Evolutionary conservation across 2,113 vertebrate species (phyloP).

Genomic region (Neofelis nebulosa): DNA sequence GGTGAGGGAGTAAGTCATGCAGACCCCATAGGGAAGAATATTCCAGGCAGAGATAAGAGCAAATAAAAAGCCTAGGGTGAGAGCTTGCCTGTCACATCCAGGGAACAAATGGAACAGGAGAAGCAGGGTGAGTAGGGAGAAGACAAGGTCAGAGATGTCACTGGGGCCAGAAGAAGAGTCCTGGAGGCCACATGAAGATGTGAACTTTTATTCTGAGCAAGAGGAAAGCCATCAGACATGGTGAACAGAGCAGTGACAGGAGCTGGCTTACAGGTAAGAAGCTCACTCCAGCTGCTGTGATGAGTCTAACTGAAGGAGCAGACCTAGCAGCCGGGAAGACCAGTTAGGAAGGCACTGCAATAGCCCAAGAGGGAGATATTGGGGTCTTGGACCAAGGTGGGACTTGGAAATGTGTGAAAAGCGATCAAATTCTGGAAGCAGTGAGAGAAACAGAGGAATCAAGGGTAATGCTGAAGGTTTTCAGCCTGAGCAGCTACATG

Average conservation of each 20-base stretch:
- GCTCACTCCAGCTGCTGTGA: not conserved
- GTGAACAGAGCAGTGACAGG: not conserved
- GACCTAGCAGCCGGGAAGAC: too few relatives aligned
- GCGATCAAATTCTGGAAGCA: not conserved
- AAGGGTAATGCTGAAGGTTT: not conserved
- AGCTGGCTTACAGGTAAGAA: not conserved
- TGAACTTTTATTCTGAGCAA: not conserved
- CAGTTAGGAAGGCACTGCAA: not conserved
- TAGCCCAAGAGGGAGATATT: not conserved
- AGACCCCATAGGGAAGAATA: not conserved
- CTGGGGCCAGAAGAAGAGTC: not conserved
- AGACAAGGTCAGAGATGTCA: not conserved
- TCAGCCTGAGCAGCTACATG: not conserved
- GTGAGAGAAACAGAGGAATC: not conserved
- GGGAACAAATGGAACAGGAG: not conserved
- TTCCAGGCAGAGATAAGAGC: not conserved
- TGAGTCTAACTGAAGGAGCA: not conserved
- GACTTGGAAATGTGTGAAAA: not conserved
- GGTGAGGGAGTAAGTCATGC: too few relatives aligned
- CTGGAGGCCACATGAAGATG: not conserved
- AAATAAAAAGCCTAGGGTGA: not conserved
- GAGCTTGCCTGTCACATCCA: not conserved
- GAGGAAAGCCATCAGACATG: not conserved
- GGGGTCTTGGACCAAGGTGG: not conserved
- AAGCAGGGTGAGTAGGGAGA: not conserved